Evolutionary conservation across 2,113 vertebrate species (phyloP).

Genomic region (Clarias macrocephalus): DNA sequence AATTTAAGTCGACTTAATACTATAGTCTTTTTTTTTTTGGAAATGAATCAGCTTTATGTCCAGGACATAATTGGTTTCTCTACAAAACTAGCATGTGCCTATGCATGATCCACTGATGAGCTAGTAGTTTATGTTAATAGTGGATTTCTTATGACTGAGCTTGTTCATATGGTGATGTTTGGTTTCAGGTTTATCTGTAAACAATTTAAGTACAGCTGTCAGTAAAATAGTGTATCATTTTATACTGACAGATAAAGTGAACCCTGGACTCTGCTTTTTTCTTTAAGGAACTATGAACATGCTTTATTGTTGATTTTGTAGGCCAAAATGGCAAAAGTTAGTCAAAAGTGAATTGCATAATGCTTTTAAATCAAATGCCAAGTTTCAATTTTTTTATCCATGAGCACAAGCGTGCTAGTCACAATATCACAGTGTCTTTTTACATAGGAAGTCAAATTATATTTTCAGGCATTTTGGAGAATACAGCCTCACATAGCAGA

Average conservation of each 20-base stretch:
- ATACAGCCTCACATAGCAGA: not conserved
- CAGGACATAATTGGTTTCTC: too few species aligned
- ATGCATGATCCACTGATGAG: slow-evolving; percentile 22
- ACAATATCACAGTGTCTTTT: not conserved
- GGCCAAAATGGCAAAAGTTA: not conserved
- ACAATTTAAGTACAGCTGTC: not conserved
- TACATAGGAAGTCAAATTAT: not conserved
- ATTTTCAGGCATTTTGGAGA: slow-evolving; percentile 11
- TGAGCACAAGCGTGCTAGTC: not conserved
- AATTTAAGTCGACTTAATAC: too few species aligned
- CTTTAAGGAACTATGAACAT: not conserved
- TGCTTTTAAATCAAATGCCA: not conserved
- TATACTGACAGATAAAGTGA: not conserved
- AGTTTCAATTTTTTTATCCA: not conserved
- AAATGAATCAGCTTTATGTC: too few species aligned
- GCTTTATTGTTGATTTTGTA: not conserved
- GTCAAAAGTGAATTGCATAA: not conserved
- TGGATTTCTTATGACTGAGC: not conserved
- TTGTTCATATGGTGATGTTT: too few species aligned
- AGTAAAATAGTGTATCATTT: not conserved
- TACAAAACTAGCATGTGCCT: slow-evolving; percentile 45
- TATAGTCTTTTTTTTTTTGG: too few species aligned
- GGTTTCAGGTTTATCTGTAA: not conserved
- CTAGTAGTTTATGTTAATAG: not conserved
- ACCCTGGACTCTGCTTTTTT: not conserved